phyloP scores from a whole-genome alignment of 2,888 invertebrate genomes.

The Ochropleura leucogaster region DNA sequence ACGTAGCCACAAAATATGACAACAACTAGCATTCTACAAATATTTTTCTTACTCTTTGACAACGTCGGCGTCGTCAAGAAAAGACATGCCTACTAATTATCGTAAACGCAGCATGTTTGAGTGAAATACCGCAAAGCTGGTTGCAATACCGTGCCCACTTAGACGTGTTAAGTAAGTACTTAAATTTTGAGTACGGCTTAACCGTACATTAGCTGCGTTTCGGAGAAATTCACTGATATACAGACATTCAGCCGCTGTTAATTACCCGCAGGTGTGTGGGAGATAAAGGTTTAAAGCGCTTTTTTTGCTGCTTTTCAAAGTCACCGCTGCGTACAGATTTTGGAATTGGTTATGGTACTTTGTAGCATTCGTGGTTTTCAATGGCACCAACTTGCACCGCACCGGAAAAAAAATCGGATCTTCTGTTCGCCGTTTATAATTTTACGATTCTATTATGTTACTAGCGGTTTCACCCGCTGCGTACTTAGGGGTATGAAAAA shows the following conservation, averaged over 20 bases:
- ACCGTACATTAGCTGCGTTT: slow-evolving; percentile 62
- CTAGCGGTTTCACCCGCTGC: too few species aligned
- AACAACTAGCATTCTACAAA: neutral
- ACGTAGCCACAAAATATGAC: slow-evolving; percentile 19
- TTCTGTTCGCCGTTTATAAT: too few species aligned
- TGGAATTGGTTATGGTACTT: neutral
- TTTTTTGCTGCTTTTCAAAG: slow-evolving; percentile 44
- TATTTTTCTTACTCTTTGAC: slow-evolving; percentile 60
- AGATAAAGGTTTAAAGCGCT: slow-evolving; percentile 44
- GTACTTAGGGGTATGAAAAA: too few species aligned
- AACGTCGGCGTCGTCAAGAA: slow-evolving; percentile 53
- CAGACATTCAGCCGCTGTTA: slow-evolving; percentile 21
- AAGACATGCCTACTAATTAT: slow-evolving; percentile 65
- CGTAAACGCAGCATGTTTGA: slow-evolving; percentile 67
- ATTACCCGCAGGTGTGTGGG: slow-evolving; percentile 63
- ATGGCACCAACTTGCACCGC: neutral
- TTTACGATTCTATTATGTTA: too few species aligned
- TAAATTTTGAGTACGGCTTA: slow-evolving; percentile 64
- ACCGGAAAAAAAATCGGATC: too few species aligned
- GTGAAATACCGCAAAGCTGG: slow-evolving; percentile 67
- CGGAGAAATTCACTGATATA: slow-evolving; percentile 57
- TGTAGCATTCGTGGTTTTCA: neutral
- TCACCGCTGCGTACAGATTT: neutral
- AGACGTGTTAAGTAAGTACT: slow-evolving; percentile 70
- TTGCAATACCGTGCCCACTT: slow-evolving; percentile 67